Conservation (phyloP, 2,113 vertebrate genomes). For the Sitta europaea region DNA sequence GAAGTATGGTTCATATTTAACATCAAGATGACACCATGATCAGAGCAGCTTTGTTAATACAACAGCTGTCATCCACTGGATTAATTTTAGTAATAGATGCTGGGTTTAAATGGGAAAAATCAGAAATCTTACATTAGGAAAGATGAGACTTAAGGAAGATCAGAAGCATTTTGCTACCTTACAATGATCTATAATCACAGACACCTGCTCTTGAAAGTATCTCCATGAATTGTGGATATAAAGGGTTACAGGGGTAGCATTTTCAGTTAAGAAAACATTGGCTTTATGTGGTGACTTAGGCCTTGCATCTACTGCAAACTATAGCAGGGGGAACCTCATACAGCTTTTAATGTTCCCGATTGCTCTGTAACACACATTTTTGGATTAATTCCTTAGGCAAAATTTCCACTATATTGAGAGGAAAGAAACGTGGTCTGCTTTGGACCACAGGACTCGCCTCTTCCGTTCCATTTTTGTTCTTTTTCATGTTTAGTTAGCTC, state of each 20-base stretch:
- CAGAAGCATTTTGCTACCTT: not conserved
- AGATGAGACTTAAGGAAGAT: not conserved
- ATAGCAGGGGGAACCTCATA: not conserved
- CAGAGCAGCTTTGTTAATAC: not conserved
- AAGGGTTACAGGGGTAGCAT: not conserved
- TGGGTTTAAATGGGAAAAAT: not conserved
- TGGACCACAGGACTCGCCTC: conserved; percentile 11
- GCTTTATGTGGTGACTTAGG: not conserved
- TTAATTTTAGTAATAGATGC: not conserved
- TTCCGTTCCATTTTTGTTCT: not conserved
- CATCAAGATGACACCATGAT: not conserved
- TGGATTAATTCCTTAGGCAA: conserved; percentile 44
- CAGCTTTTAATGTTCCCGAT: not conserved
- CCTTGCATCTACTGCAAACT: not conserved
- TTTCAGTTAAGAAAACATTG: not conserved
- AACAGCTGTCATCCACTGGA: not conserved
- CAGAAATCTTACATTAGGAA: not conserved
- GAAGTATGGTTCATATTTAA: not conserved
- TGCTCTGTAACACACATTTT: conserved; percentile 33
- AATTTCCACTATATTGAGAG: conserved; percentile 45
- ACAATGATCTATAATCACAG: not conserved
- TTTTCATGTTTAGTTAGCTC: conserved; percentile 19
- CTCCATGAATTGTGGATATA: not conserved
- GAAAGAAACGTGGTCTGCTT: conserved; percentile 34
- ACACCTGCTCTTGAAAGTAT: not conserved